Evolutionary conservation across 2,113 vertebrate species (phyloP).

Genomic region (Hippocampus barbouri): DNA sequence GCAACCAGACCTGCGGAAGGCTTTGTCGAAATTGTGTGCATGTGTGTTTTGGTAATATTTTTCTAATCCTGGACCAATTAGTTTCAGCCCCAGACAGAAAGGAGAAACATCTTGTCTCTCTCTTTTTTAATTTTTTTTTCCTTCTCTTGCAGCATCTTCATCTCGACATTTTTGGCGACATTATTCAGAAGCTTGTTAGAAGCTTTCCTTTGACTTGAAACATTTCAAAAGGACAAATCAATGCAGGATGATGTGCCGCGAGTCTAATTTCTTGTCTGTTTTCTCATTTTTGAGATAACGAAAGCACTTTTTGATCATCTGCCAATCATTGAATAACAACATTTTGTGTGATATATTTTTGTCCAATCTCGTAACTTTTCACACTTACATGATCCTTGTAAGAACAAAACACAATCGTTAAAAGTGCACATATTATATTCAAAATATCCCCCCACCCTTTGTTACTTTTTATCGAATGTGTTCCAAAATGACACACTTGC

Average conservation of each 20-base stretch:
- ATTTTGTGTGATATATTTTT: neutral
- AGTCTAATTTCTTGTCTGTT: neutral
- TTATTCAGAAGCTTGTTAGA: conserved; percentile 4
- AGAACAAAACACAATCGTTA: no score
- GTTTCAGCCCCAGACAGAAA: conserved; percentile 56
- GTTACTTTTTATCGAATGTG: no score
- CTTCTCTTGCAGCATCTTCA: conserved; percentile 1
- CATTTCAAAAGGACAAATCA: conserved; percentile 3
- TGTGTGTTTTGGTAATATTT: conserved; percentile 47
- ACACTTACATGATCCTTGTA: no score
- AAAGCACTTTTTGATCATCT: neutral
- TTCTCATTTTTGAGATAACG: neutral
- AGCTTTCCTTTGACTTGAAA: conserved; percentile 1
- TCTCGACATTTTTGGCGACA: conserved; percentile 10
- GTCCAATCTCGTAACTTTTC: no score
- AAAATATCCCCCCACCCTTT: no score
- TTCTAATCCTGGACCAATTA: conserved; percentile 67
- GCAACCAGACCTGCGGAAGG: conserved; percentile 55
- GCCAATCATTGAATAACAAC: neutral
- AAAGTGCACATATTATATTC: no score
- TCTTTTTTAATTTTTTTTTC: conserved; percentile 16
- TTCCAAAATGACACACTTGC: no score
- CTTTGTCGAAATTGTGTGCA: conserved; percentile 45
- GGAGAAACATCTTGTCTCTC: conserved; percentile 22
- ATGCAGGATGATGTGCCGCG: neutral